Evolutionary conservation across 2,797 vertebrate species (phyloP), one percentile per base, ranked within the genome.

Genomic region (Hippocampus kuda): DNA sequence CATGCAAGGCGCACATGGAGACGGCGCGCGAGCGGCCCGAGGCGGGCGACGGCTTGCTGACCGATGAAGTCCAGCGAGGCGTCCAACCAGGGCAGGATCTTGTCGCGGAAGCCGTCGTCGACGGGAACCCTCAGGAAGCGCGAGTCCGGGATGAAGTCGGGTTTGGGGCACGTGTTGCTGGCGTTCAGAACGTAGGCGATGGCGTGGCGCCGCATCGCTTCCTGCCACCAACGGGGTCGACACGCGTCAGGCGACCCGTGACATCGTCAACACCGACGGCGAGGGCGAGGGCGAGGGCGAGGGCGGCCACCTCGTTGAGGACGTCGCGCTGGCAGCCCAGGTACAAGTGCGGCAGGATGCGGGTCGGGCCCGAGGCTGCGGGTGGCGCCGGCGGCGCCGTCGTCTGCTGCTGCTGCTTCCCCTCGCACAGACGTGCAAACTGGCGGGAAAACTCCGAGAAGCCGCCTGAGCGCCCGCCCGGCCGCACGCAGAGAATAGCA

Each of bases 31-130:
- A 9, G 22, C 2, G 51, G n/a, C n/a, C n/a, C n/a, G n/a, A 10
- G 16, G 53, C 8, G 44, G 20, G 18, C 5, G 65, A 16, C 12
- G 9, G 18, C 27, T 10, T 1, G 22, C 66, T 88, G 80, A 98
- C 96, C 96, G 84, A 98, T 98, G 86, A 99, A 99, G 79, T 98
- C 97, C 1, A 99, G 92, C 0, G 97, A 98, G 56, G 91, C 90
- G 89, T 99, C 95, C 88, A 98, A 67, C 95, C 96, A 98, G 0
- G 97, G 97, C 72, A 99, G 87, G 84, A 99, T 99, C 88, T 96
- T 98, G 88, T 98, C 97, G 38, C 95, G 95, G 86, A 98, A 99
- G 71, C 95, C 98, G 84, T 98, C 97, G 0, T 97, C 98, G 76
- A 99, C 94, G 0, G 97, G 97, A 27, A 99, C 94, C 12, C 97